These are phyloP conservation scores for Papilio protenor DNA, from an alignment of 2,888 invertebrate species.

Conservation along the genomic window DNA sequence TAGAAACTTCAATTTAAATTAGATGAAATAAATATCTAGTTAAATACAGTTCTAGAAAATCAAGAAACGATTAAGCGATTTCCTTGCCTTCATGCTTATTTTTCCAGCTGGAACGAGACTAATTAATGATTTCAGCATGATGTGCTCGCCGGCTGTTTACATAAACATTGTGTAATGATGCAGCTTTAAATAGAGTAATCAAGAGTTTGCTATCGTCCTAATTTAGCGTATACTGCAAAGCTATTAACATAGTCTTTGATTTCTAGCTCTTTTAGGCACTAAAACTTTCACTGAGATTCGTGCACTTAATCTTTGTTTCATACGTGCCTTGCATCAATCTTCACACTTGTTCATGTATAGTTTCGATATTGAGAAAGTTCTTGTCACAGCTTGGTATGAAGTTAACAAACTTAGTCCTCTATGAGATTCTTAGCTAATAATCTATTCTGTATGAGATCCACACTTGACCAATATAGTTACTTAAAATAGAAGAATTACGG, in stretches of 20 bases:
- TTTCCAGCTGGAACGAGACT: background rate
- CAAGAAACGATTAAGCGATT: background rate
- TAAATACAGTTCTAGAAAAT: background rate
- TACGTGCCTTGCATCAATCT: background rate
- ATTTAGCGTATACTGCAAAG: background rate
- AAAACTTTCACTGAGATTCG: background rate
- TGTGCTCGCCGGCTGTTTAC: background rate
- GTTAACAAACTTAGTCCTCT: constrained; percentile 17
- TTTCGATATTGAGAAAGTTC: constrained; percentile 15
- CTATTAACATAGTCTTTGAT: no score
- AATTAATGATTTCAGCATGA: background rate
- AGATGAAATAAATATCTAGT: no score
- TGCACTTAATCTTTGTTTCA: background rate
- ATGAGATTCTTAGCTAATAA: background rate
- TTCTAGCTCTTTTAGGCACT: no score
- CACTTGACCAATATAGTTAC: background rate
- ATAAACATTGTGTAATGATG: background rate
- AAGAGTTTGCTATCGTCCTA: background rate
- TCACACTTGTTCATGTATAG: background rate
- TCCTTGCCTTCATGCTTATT: background rate
- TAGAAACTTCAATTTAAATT: no score
- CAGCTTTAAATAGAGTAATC: background rate
- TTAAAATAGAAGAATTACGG: background rate
- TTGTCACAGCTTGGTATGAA: constrained; percentile 13
- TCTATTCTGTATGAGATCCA: background rate